Conservation (phyloP, 2,113 vertebrate species). For the Silurus glanis region DNA sequence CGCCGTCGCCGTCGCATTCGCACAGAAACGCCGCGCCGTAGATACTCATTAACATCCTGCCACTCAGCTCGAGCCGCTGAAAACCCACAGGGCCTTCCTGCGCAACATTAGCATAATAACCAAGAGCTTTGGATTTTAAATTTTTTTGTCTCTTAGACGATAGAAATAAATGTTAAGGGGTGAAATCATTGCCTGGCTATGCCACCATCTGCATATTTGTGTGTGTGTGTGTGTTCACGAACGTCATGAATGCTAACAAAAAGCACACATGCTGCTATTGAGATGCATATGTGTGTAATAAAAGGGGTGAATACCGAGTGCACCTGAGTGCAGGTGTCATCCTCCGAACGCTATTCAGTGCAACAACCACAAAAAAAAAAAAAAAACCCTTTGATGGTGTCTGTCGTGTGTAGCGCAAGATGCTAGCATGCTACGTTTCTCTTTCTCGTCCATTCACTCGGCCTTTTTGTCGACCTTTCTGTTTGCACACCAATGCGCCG, state of each 20-base stretch:
- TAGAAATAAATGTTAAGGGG: no score
- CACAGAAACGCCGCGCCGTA: background rate
- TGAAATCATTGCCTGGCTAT: background rate
- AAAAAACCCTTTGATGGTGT: conserved; percentile 29
- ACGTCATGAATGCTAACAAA: background rate
- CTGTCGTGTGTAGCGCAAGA: background rate
- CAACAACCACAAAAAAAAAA: background rate
- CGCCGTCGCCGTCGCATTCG: background rate
- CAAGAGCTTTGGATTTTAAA: background rate
- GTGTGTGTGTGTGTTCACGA: conserved; percentile 1
- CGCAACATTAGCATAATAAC: background rate
- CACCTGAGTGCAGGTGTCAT: conserved; percentile 43
- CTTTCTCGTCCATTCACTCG: background rate
- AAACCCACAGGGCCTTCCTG: background rate
- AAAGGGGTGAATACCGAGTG: conserved; percentile 31
- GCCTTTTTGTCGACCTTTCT: background rate
- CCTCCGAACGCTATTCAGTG: conserved; percentile 19
- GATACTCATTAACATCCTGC: conserved; percentile 23
- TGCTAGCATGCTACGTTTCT: background rate
- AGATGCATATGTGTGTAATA: conserved; percentile 8
- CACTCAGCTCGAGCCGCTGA: background rate
- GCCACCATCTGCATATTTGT: background rate
- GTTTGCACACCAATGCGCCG: background rate
- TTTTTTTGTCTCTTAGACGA: background rate
- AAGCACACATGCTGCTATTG: background rate